phyloP scores from a whole-genome alignment of 2,888 invertebrate species.

The Agrilus biguttatus region DNA sequence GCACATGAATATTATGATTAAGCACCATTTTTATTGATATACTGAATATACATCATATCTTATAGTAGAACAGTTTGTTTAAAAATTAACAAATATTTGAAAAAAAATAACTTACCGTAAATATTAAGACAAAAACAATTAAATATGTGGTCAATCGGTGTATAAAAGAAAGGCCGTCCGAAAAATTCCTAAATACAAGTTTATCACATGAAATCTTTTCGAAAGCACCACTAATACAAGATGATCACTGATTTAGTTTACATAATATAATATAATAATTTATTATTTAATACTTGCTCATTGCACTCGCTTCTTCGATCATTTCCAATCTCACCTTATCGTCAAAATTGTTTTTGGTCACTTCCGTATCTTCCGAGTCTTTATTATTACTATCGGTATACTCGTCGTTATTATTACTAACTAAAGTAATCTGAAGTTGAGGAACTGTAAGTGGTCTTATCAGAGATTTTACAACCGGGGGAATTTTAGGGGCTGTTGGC shows the following conservation, averaged over 20 bases:
- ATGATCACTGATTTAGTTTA: constrained; percentile 3
- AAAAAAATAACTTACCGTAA: no score
- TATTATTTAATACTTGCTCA: constrained; percentile 28
- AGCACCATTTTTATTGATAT: no score
- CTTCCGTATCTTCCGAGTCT: constrained; percentile 12
- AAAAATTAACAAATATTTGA: no score
- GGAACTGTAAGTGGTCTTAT: constrained; percentile 43
- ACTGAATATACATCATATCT: no score
- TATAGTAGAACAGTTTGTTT: no score
- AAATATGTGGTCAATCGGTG: no score
- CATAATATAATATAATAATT: constrained; percentile 4
- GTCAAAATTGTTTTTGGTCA: constrained; percentile 5
- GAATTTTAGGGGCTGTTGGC: constrained; percentile 35
- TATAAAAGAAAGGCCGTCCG: no score
- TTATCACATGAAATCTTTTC: no score
- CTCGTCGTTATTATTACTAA: constrained; percentile 23
- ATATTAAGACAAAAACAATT: no score
- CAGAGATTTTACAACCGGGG: constrained; percentile 42
- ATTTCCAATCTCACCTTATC: constrained; percentile 20
- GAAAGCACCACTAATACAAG: constrained; percentile 4
- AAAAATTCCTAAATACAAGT: no score
- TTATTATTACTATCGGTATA: constrained; percentile 8
- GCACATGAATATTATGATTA: no score
- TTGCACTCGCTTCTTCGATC: constrained; percentile 29
- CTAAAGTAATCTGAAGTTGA: constrained; percentile 34